These are phyloP conservation scores for Tetrapedia diversipes DNA, from an alignment of 2,888 invertebrate species.

Conservation along the genomic window DNA sequence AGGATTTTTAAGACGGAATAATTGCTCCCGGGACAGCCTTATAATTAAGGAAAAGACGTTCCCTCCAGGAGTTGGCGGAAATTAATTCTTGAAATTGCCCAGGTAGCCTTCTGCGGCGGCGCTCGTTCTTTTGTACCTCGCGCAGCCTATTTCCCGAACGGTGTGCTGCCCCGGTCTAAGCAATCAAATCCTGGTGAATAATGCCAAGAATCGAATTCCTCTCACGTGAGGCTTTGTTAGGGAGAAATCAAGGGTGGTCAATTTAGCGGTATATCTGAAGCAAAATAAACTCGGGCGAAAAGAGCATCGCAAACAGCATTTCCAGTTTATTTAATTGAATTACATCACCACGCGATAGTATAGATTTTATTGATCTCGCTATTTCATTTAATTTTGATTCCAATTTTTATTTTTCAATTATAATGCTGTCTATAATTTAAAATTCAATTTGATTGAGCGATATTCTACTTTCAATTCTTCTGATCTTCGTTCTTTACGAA, in stretches of 20 bases:
- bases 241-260: not conserved
- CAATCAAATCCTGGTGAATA: constrained; percentile 3
- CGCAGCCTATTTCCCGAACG: constrained; percentile 1
- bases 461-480: too few relatives aligned
- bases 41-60: constrained; percentile 15
- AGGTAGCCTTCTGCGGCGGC: constrained; percentile 3
- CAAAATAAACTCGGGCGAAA: not conserved
- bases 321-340: too few relatives aligned
- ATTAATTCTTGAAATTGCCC: constrained; percentile 28
- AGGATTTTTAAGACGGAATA: not conserved
- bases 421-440: too few relatives aligned
- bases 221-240: constrained; percentile 2
- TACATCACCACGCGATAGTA: too few relatives aligned
- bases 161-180: not conserved
- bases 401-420: too few relatives aligned
- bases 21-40: not conserved
- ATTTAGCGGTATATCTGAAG: not conserved
- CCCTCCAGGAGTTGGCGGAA: not conserved
- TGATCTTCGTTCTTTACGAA: too few relatives aligned
- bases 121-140: constrained; percentile 10
- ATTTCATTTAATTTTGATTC: too few relatives aligned
- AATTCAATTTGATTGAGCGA: too few relatives aligned
- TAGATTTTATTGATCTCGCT: too few relatives aligned
- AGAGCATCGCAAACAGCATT: too few relatives aligned
- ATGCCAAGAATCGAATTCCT: constrained; percentile 1